Percentiles rank a stretch among this genome's conserved stretches.
phyloP scores from a whole-genome alignment of 2,113 vertebrate genomes.

The Lontra canadensis region DNA sequence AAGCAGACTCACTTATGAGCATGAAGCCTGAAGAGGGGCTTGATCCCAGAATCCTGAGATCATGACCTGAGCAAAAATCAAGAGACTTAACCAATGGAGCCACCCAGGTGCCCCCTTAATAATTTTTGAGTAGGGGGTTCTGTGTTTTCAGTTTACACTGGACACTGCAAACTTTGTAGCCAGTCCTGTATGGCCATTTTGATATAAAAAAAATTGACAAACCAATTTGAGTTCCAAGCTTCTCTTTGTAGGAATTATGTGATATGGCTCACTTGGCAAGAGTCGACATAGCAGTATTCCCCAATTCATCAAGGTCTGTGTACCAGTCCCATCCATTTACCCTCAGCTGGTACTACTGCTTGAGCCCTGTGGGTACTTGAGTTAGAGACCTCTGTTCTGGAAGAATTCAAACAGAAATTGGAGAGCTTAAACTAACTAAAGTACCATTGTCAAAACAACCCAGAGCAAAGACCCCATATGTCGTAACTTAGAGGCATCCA shows the following conservation, averaged over 20 bases:
- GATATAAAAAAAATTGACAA: background rate
- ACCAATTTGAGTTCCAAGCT: background rate
- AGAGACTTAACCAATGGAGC: background rate
- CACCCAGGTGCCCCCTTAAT: background rate
- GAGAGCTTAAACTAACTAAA: conserved; percentile 5
- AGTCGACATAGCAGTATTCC: background rate
- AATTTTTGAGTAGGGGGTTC: background rate
- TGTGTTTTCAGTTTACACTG: conserved; percentile 8
- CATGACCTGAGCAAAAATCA: background rate
- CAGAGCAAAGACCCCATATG: background rate
- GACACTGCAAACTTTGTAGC: background rate
- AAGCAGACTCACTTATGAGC: background rate
- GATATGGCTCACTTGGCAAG: background rate
- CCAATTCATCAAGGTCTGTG: background rate
- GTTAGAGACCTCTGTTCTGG: conserved; percentile 19
- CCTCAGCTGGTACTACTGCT: background rate
- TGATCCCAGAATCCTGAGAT: background rate
- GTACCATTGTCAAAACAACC: background rate
- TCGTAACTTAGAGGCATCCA: background rate
- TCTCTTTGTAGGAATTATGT: background rate
- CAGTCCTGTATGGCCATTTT: background rate
- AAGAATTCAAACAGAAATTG: conserved; percentile 38
- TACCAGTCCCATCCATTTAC: background rate
- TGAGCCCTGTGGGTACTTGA: background rate
- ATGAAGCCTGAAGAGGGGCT: background rate